Evolutionary conservation across 2,888 invertebrate genomes (phyloP).

Genomic region (Melanotus villosus): DNA sequence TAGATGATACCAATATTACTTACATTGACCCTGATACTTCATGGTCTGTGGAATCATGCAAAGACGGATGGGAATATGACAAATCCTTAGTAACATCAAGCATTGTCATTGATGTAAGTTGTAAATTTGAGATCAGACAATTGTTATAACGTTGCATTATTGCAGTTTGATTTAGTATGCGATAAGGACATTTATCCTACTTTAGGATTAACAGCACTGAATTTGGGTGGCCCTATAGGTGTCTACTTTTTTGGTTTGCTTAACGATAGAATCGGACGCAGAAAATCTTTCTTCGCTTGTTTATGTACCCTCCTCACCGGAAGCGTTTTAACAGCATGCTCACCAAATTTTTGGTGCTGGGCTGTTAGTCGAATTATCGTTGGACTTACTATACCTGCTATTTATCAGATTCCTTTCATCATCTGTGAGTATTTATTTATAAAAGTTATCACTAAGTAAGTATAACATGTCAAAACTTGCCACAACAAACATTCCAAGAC

Average conservation of each 20-base stretch:
- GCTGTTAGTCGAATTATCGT: conserved; percentile 84
- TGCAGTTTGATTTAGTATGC: conserved; percentile 92
- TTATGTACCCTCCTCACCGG: conserved; percentile 85
- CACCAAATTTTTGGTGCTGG: conserved; percentile 88
- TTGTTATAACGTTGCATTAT: conserved; percentile 56
- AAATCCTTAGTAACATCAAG: conserved; percentile 80
- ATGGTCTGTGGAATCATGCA: conserved; percentile 80
- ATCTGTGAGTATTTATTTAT: conserved; percentile 80
- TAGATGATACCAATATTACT: conserved; percentile 62
- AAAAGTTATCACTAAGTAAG: not conserved
- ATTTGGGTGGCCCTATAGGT: conserved; percentile 91
- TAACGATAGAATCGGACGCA: conserved; percentile 90
- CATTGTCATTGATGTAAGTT: conserved; percentile 88
- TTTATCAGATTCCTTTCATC: conserved; percentile 95
- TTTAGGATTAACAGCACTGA: conserved; percentile 87
- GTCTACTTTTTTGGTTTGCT: conserved; percentile 89
- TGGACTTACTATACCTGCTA: conserved; percentile 92
- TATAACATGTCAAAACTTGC: too few species aligned
- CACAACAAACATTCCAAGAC: too few species aligned
- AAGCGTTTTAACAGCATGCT: conserved; percentile 84
- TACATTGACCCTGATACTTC: conserved; percentile 67
- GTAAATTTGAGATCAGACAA: too few species aligned
- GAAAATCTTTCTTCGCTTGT: conserved; percentile 89
- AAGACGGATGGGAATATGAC: conserved; percentile 87
- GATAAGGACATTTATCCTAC: conserved; percentile 90